Base-by-base conservation (phyloP, 2,888 invertebrate genomes). In the Agrochola litura region DNA sequence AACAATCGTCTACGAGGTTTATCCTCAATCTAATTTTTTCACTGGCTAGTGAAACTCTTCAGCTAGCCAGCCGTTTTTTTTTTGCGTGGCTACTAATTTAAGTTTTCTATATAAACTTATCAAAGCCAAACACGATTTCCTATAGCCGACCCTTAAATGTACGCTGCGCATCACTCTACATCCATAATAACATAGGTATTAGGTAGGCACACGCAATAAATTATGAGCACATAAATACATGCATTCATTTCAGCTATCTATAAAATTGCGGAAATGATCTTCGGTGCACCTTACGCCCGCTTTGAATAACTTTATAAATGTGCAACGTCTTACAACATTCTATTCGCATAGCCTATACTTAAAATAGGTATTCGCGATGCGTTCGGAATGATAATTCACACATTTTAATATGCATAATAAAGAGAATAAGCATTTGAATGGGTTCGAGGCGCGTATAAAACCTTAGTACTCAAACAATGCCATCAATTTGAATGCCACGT, bases 401-500 rank as follows among this genome's bases (percentile, higher is more conserved):
- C 41, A 77, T n/a, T 74, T 75, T 73, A 68, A 70, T 83, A 84
- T 80, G 81, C 79, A 80, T 82, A 80, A 73, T 80, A 78, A 66
- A 79, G 69, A 77, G 69, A 82, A 82, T 78, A 76, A 81, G 74
- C 79, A 71, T 82, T 81, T 77, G 71, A 86, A 86, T 85, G 74
- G 72, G 67, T 58, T 73, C 77, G 69, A 60, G 72, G 58, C 66
- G 70, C 65, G 60, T 70, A 73, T 63, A 69, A 77, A 73, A 80
- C 61, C 69, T 76, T 75, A 73, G 73, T 77, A 69, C 73, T 81
- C 72, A 86, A 81, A 82, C 87, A 86, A 85, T 89, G 87, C 83
- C 83, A 85, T 86, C 82, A 89, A 88, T 89, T 87, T 87, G 75
- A 85, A 87, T 86, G 79, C 37, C 75, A 70, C 74, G 81, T 83